Conservation (phyloP, 2,797 vertebrate species). For the Podarcis siculus region DNA sequence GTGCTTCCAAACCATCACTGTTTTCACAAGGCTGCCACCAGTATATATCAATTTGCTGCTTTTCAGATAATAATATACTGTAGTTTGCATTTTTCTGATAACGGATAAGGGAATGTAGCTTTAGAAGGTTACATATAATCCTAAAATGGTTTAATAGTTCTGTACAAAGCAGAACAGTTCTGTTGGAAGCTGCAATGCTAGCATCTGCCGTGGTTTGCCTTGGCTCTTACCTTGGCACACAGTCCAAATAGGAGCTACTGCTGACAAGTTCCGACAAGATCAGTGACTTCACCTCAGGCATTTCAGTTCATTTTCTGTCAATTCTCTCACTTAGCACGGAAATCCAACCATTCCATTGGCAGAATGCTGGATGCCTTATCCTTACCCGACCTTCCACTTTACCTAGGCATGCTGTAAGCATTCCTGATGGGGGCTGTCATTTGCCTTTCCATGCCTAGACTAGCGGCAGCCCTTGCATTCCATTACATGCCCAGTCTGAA, state of each 20-base stretch:
- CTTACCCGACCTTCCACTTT: conserved; percentile 40
- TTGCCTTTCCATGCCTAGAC: conserved; percentile 32
- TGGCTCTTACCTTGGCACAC: neutral
- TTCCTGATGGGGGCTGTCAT: conserved; percentile 42
- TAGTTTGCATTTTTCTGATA: too few species aligned
- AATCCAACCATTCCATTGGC: conserved; percentile 23
- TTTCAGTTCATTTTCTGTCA: neutral
- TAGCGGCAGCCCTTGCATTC: conserved; percentile 31
- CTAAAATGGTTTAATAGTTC: accelerated
- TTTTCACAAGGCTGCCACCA: too few species aligned
- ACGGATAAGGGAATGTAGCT: too few species aligned
- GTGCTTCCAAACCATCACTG: too few species aligned
- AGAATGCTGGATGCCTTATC: conserved; percentile 41
- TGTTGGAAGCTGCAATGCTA: neutral
- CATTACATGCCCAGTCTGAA: neutral
- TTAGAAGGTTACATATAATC: too few species aligned
- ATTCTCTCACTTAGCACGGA: neutral
- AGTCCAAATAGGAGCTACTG: conserved; percentile 20
- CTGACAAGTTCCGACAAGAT: conserved; percentile 29
- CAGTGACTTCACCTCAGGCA: neutral
- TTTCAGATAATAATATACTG: too few species aligned
- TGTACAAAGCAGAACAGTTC: neutral
- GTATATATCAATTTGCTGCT: too few species aligned
- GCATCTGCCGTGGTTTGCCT: neutral
- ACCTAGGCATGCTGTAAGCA: conserved; percentile 22